Evolutionary conservation across 37 sponge, comb jelly and placozoan species (phyloP).

Genomic region (Chondrosia reniformis): DNA sequence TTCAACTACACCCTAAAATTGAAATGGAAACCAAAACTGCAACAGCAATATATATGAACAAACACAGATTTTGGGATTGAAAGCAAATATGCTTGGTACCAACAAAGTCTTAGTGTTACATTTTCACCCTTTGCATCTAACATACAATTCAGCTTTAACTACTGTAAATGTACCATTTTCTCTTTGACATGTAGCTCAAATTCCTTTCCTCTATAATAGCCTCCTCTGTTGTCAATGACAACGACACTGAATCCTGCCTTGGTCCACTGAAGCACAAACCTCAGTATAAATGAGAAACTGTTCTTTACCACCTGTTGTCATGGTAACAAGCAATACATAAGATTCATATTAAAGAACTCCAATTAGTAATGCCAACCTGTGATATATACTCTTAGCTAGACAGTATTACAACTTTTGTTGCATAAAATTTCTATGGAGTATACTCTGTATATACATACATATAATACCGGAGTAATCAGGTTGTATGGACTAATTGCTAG

Average conservation of each 20-base stretch:
- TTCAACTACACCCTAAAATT: slow-evolving; percentile 45
- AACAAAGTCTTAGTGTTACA: background rate
- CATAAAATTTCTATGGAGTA: background rate
- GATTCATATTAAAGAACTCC: too few relatives aligned
- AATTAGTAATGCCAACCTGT: background rate
- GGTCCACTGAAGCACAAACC: slow-evolving; percentile 34
- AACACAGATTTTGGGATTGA: background rate
- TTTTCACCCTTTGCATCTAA: background rate
- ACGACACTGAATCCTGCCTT: slow-evolving; percentile 72
- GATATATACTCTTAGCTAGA: too few relatives aligned
- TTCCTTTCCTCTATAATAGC: slow-evolving; percentile 51
- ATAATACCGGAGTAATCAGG: background rate
- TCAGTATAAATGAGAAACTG: slow-evolving; percentile 23
- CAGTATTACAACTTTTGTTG: too few relatives aligned
- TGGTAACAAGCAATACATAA: too few relatives aligned
- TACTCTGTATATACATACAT: background rate
- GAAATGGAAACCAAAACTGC: background rate
- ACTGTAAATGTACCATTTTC: slow-evolving; percentile 21
- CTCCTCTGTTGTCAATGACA: slow-evolving; percentile 72
- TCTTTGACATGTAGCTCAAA: slow-evolving; percentile 64
- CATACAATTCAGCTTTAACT: background rate
- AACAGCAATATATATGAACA: background rate
- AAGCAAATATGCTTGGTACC: background rate
- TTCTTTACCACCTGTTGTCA: slow-evolving; percentile 48
- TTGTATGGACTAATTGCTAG: too few relatives aligned